phyloP scores from a whole-genome alignment of 2,113 vertebrate species.

The Xerus inauris region DNA sequence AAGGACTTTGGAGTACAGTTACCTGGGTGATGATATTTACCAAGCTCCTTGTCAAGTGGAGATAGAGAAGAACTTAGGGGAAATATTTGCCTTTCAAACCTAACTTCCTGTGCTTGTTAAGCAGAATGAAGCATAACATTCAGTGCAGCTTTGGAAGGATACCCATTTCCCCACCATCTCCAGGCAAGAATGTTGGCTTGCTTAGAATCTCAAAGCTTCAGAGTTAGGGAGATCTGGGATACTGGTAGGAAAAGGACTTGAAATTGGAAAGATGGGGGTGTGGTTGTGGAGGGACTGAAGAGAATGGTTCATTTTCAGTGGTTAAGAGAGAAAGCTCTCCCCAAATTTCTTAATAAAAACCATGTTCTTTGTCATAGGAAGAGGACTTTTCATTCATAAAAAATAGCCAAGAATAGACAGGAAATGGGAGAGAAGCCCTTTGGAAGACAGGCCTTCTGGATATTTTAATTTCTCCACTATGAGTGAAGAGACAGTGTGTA shows the following conservation, averaged over 20 bases:
- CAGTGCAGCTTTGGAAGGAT: constrained; percentile 43
- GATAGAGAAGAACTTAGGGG: not conserved
- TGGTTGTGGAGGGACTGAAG: not conserved
- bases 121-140: constrained; percentile 77
- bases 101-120: constrained; percentile 79
- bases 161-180: constrained; percentile 11
- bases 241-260: not conserved
- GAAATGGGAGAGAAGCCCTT: not conserved
- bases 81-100: constrained; percentile 72
- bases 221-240: constrained; percentile 43
- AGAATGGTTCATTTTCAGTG: not conserved
- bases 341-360: not conserved
- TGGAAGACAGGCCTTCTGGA: not conserved
- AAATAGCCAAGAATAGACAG: not conserved
- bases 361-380: not conserved
- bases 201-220: constrained; percentile 39
- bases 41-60: constrained; percentile 73
- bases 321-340: not conserved
- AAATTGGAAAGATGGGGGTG: not conserved
- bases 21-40: constrained; percentile 54
- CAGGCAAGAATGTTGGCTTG: not conserved
- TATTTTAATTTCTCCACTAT: constrained; percentile 37
- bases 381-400: constrained; percentile 31
- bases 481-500: not conserved
- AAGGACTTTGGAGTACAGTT: not conserved